Evolutionary conservation across 2,888 invertebrate genomes (phyloP).

Genomic region (Latrodectus hesperus): DNA sequence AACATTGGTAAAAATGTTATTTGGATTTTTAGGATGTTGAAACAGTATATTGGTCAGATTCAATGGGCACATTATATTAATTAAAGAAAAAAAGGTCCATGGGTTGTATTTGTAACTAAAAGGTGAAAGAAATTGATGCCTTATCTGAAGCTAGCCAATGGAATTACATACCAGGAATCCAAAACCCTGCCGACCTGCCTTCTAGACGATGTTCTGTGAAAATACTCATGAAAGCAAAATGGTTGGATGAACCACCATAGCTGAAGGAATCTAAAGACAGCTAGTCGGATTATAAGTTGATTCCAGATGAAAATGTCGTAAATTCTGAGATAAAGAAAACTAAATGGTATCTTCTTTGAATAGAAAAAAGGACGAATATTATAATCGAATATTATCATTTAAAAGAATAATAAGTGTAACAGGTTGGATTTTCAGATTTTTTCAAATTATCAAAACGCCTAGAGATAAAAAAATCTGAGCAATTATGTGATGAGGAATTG

Average conservation of each 20-base stretch:
- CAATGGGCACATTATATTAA: constrained; percentile 69
- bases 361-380: not conserved
- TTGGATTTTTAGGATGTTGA: not conserved
- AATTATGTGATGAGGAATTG: not conserved
- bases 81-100: constrained; percentile 62
- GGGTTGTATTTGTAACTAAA: constrained; percentile 71
- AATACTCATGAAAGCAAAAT: not conserved
- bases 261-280: not conserved
- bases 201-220: constrained; percentile 7
- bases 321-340: constrained; percentile 15
- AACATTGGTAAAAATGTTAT: not conserved
- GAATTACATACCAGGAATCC: constrained; percentile 1
- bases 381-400: constrained; percentile 7
- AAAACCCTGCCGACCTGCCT: not conserved
- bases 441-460: not conserved
- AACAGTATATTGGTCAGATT: constrained; percentile 18
- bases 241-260: not conserved
- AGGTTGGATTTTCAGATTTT: not conserved
- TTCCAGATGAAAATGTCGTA: constrained; percentile 1
- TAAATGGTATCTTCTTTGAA: not conserved
- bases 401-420: not conserved
- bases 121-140: constrained; percentile 72
- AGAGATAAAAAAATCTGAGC: not conserved
- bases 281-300: not conserved
- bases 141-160: not conserved